A percentile compares a stretch with the other conserved stretches of the same genome.
phyloP scores from a whole-genome alignment of 2,113 vertebrate species.

The Epinephelus cyanopodus region DNA sequence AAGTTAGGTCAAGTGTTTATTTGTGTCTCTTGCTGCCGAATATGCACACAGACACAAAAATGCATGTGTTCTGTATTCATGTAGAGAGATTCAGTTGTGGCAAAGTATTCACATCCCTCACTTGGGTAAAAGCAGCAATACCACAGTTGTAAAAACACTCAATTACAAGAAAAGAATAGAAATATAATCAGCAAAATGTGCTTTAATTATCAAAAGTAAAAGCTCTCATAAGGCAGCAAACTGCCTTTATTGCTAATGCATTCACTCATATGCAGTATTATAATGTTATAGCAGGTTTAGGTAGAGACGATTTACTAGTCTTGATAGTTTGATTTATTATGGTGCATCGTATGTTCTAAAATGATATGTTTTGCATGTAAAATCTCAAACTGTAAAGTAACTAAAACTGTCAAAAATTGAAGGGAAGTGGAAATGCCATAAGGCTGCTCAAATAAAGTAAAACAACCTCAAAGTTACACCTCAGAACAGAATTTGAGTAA shows the following conservation, averaged over 20 bases:
- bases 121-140: neutral
- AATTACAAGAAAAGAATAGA: neutral
- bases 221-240: neutral
- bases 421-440: too few relatives aligned
- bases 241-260: neutral
- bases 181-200: neutral
- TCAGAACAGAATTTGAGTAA: too few relatives aligned
- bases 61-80: too few relatives aligned
- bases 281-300: neutral
- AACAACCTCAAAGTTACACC: too few relatives aligned
- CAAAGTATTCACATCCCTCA: neutral
- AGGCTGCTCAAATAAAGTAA: too few relatives aligned
- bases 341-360: neutral
- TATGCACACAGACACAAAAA: neutral
- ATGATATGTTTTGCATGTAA: neutral
- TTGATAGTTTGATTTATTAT: too few relatives aligned
- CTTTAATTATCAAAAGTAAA: neutral
- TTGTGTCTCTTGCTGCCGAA: neutral
- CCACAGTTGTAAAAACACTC: neutral
- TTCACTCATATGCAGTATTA: neutral
- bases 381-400: neutral
- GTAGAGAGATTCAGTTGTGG: neutral
- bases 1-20: slow-evolving; percentile 17
- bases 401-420: too few relatives aligned
- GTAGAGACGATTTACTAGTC: neutral